A percentile compares a stretch with the other conserved stretches of the same genome.
These are phyloP conservation scores for Magallana gigas DNA, from an alignment of 1,140 invertebrate species.

Conservation along the genomic window DNA sequence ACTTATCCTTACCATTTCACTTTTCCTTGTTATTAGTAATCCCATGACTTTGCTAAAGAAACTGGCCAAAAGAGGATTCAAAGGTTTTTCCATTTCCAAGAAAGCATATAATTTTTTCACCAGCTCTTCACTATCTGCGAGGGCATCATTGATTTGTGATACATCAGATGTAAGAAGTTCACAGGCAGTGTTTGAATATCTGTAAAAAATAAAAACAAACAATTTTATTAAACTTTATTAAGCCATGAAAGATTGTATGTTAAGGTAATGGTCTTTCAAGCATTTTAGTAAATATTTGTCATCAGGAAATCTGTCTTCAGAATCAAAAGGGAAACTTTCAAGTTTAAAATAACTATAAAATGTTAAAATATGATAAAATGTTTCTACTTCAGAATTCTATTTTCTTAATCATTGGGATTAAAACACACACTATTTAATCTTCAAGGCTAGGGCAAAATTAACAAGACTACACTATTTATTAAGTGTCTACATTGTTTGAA, in stretches of 20 bases:
- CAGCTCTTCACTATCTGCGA: constrained; percentile 88
- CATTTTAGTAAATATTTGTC: no score
- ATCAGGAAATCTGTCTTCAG: no score
- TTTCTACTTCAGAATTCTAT: no score
- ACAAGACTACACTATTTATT: no score
- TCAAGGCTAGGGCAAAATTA: no score
- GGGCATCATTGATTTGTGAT: constrained; percentile 89
- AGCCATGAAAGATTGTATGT: neutral
- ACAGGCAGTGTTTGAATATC: constrained; percentile 91
- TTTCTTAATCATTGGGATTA: no score
- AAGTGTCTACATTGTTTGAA: neutral
- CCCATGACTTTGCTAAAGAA: constrained; percentile 97
- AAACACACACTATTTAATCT: no score
- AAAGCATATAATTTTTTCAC: constrained; percentile 92
- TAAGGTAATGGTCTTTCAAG: neutral
- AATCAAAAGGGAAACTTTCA: no score
- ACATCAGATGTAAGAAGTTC: constrained; percentile 95
- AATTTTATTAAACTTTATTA: no score
- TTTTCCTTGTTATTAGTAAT: constrained; percentile 89
- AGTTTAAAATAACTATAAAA: no score
- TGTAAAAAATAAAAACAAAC: constrained; percentile 59
- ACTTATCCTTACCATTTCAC: constrained; percentile 83
- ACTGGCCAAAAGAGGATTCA: constrained; percentile 96
- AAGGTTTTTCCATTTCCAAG: constrained; percentile 89
- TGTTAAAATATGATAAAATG: no score